Conservation (phyloP, 1,140 invertebrate species). For the Lerema accius region DNA sequence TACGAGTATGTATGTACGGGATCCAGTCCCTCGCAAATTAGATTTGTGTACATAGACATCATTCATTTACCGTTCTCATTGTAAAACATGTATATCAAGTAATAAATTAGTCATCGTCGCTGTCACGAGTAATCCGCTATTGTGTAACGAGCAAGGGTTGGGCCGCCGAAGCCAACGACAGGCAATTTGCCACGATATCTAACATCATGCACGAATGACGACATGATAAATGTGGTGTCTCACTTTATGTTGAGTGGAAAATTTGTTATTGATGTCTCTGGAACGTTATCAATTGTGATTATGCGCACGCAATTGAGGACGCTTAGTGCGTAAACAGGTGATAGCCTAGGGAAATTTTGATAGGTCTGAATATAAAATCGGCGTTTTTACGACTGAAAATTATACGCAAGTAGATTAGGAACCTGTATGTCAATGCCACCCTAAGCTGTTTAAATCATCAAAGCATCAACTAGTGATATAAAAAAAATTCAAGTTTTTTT, state of each 20-base stretch:
- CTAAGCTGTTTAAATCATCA: too few relatives aligned
- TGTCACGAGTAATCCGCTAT: slow-evolving; percentile 6
- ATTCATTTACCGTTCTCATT: too few relatives aligned
- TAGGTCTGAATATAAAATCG: too few relatives aligned
- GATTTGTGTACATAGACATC: too few relatives aligned
- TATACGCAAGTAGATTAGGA: too few relatives aligned
- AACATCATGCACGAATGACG: slow-evolving; percentile 9
- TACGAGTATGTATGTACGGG: too few relatives aligned
- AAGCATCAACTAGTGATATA: too few relatives aligned
- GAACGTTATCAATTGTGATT: not conserved
- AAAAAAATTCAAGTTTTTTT: too few relatives aligned
- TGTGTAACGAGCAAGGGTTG: not conserved
- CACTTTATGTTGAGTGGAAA: slow-evolving; percentile 9
- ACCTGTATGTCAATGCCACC: too few relatives aligned
- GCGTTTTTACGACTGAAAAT: too few relatives aligned
- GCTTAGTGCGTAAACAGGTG: not conserved
- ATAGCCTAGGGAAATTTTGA: too few relatives aligned
- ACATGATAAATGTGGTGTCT: not conserved
- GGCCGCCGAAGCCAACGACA: slow-evolving; percentile 7
- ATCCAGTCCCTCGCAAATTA: too few relatives aligned
- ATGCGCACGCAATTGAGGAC: not conserved
- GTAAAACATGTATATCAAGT: not conserved
- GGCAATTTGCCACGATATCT: slow-evolving; percentile 14
- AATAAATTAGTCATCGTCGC: not conserved
- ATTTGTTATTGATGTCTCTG: slow-evolving; percentile 2